phyloP scores from a whole-genome alignment of 2,113 vertebrate species.

The Motacilla alba region DNA sequence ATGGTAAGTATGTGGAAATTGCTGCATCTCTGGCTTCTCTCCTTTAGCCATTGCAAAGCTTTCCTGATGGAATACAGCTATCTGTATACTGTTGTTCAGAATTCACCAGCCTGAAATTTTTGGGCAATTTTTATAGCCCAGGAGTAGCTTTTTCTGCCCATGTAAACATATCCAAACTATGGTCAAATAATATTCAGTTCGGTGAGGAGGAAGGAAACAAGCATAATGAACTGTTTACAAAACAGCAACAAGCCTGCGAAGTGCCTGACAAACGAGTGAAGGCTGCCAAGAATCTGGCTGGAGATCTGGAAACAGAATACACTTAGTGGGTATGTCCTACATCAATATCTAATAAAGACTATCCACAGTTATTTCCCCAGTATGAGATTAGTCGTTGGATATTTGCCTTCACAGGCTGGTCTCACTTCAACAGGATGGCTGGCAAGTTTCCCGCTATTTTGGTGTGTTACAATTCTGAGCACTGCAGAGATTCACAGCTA shows the following conservation, averaged over 20 bases:
- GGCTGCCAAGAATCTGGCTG: not conserved
- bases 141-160: not conserved
- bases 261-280: not conserved
- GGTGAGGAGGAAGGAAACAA: not conserved
- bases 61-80: not conserved
- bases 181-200: not conserved
- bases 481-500: not conserved
- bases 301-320: not conserved
- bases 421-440: not conserved
- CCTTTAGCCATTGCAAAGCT: not conserved
- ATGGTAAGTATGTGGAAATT: not conserved
- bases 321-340: not conserved
- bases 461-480: not conserved
- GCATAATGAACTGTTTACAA: not conserved
- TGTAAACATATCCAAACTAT: not conserved
- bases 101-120: not conserved
- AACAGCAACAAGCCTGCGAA: not conserved
- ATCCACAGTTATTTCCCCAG: not conserved
- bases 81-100: not conserved
- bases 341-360: not conserved
- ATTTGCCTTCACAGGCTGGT: not conserved
- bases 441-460: slow-evolving; percentile 6
- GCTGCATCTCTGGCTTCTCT: not conserved
- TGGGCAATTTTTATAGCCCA: not conserved
- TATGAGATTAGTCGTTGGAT: not conserved